Evolutionary conservation across 2,113 vertebrate genomes (phyloP).

Genomic region (Bombycilla garrulus): DNA sequence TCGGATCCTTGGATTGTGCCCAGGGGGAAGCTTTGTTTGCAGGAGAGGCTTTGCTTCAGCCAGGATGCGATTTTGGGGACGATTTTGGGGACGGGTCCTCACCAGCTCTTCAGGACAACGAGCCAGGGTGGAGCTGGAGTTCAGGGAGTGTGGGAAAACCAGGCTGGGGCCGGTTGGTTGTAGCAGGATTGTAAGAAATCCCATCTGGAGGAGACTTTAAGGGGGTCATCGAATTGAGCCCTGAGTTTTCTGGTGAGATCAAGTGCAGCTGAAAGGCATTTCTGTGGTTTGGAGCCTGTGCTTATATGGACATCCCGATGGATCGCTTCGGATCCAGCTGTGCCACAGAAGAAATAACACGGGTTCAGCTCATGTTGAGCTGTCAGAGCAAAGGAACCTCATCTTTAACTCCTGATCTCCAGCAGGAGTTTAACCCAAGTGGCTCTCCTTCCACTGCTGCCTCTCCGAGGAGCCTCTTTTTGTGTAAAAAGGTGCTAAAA

Average conservation of each 20-base stretch:
- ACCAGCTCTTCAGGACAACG: fast-evolving
- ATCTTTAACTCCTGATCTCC: background rate
- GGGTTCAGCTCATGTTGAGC: background rate
- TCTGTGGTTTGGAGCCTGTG: constrained; percentile 36
- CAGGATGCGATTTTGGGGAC: background rate
- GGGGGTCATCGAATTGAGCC: background rate
- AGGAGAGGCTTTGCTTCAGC: background rate
- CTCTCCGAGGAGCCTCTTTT: background rate
- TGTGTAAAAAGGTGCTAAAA: background rate
- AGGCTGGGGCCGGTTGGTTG: fast-evolving
- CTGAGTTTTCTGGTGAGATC: background rate
- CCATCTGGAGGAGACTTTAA: background rate
- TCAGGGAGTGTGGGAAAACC: background rate
- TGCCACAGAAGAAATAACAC: background rate
- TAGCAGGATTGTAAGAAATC: background rate
- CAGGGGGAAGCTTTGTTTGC: background rate
- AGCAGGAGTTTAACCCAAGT: background rate
- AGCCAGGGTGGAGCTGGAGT: background rate
- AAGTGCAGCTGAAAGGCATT: constrained; percentile 13
- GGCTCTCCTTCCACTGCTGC: background rate
- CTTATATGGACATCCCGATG: background rate
- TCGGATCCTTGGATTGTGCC: background rate
- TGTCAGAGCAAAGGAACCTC: background rate
- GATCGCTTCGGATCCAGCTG: background rate
- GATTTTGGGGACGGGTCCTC: background rate